phyloP scores from a whole-genome alignment of 2,797 vertebrate genomes.

The Chrysolophus pictus region DNA sequence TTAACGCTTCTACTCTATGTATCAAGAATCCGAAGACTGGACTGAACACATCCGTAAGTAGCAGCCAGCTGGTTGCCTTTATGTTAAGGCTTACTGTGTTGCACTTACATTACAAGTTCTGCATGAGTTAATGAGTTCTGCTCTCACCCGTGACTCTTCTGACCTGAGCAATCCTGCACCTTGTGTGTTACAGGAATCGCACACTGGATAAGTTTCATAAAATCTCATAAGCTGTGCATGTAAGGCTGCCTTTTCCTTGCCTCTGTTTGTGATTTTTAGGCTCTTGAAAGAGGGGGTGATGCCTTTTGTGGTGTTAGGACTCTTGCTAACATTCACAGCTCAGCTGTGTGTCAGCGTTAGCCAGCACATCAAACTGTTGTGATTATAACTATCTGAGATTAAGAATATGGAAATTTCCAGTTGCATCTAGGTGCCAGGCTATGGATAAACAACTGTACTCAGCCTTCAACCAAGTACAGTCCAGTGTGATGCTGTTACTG shows the following conservation, averaged over 20 bases:
- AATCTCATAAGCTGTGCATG: neutral
- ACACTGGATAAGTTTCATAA: neutral
- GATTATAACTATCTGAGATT: neutral
- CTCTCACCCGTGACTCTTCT: neutral
- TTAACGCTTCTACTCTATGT: slow-evolving; percentile 87
- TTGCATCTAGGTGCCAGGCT: neutral
- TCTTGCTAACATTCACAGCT: neutral
- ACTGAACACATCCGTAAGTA: slow-evolving; percentile 90
- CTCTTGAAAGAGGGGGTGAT: neutral
- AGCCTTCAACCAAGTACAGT: neutral
- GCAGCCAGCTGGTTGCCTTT: neutral
- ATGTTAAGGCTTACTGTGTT: neutral
- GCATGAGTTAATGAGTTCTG: neutral
- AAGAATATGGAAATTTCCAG: neutral
- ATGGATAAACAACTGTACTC: neutral
- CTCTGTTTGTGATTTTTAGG: neutral
- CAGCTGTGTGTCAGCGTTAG: neutral
- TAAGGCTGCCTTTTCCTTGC: neutral
- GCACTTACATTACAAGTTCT: neutral
- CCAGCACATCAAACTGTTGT: rapidly evolving
- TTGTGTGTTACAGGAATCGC: rapidly evolving
- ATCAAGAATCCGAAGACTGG: slow-evolving; percentile 83
- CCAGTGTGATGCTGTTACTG: neutral
- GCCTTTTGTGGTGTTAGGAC: neutral
- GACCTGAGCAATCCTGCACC: neutral